Evolutionary conservation across 2,113 vertebrate genomes (phyloP), one percentile per base, ranked within the genome.

Genomic region (Ciconia stormi): DNA sequence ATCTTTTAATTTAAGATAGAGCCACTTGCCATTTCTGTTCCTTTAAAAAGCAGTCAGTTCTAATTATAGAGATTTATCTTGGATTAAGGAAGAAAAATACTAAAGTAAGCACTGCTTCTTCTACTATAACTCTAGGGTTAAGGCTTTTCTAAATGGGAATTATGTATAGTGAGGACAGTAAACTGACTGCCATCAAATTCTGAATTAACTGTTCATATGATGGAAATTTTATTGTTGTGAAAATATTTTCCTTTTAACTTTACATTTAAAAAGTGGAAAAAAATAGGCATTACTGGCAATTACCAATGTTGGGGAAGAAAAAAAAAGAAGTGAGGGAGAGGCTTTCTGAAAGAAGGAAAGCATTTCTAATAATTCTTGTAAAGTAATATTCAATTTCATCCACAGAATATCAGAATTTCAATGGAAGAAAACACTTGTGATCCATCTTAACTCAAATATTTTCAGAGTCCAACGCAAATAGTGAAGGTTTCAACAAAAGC

Each of bases 21-120:
- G 32, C 76, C 55, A 90, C 63, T 93, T 95, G 93, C 89, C 96
- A 93, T 90, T 96, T 97, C 91, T 87, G 59, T 91, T 90, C 82
- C 78, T 95, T 95, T 95, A 95, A 97, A 97, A 94, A 92, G 52
- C 84, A 95, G 91, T 95, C 93, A 97, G 79, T 96, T 97, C 87
- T 96, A 95, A 96, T 96, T 96, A 94, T 47, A 82, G 55, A 94
- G 95, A 96, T 96, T 97, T 96, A 97, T 91, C 84, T 90, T 91
- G 82, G 84, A 92, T 95, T 97, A 93, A 96, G 52, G 72, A 69
- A 88, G 89, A 90, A 93, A 94, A 87, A 80, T 53, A 63, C 58
- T 63, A 56, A 93, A 77, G 70, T 69, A 81, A 92, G 87, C 34
- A 67, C 74, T 83, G 30, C 65, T 95, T 23, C 46, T 82, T 90